Base-by-base conservation (phyloP, 2,113 vertebrate genomes). In the Oryzias melastigma region DNA sequence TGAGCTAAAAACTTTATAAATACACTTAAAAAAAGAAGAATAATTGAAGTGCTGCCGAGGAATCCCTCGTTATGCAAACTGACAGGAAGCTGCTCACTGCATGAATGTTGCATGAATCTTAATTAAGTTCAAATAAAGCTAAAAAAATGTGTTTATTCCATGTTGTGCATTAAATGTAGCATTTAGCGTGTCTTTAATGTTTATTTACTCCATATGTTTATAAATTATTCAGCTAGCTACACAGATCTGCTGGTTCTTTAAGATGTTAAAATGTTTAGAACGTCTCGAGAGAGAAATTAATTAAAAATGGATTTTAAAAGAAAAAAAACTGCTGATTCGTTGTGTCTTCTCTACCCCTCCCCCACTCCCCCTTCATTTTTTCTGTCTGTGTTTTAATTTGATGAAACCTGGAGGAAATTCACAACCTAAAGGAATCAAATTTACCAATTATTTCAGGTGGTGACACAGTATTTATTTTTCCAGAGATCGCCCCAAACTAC, bases 401-500 rank as follows among this genome's bases (percentile, higher is more conserved):
- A 85, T 89, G 85, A 88, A 90, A 89, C 77, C 84, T 83, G 87
- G 80, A 77, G 67, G 72, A 68, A 87, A 73, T 89, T 68, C 67
- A 78, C 27, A 80, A 85, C 89, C 91, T 88, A 67, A 85, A 88
- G 86, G 90, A 90, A 86, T 88, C 73, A 85, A 77, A 89, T 88
- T 87, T 78, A 69, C 67, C 82, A 90, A 82, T 91, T 89, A 91
- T 91, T 91, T 87, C 80, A 88, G 89, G 75, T 79, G 81, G 91
- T 93, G 92, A 95, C 58, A 68, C 79, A 80, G 60, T 86, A 89
- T 91, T 93, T 68, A 85, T 93, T 90, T 91, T 91, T 92, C 92
- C 94, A 97, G 97, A 99, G 93, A 98, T 99, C 84, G 97, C 97
- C 92, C 97, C 96, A 85, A 99, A 99, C 93, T 98, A 99, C 52